Evolutionary conservation across 2,888 invertebrate species (phyloP).

Genomic region (Heliconius charithonia): DNA sequence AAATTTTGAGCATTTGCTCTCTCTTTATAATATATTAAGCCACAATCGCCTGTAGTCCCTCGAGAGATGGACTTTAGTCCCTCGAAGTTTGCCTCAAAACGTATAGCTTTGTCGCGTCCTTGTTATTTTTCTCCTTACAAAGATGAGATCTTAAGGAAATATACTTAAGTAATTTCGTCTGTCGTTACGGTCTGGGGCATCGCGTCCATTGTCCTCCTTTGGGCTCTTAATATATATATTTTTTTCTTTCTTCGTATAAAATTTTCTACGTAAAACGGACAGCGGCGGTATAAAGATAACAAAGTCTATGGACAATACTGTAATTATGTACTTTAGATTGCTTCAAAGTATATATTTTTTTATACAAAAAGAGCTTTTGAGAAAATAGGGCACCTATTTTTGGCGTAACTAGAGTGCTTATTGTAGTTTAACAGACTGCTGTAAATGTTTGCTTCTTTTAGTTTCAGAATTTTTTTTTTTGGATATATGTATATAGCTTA

Average conservation of each 20-base stretch:
- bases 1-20: slow-evolving; percentile 31
- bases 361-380: not conserved
- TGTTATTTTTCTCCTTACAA: slow-evolving; percentile 47
- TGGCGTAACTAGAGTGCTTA: not conserved
- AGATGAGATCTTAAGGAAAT: slow-evolving; percentile 52
- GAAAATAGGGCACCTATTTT: not conserved
- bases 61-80: slow-evolving; percentile 39
- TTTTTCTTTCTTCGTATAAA: slow-evolving; percentile 48
- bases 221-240: slow-evolving; percentile 48
- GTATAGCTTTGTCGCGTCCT: slow-evolving; percentile 36
- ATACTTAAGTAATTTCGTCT: slow-evolving; percentile 65
- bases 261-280: slow-evolving; percentile 46
- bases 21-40: slow-evolving; percentile 40
- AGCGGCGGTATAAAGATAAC: slow-evolving; percentile 45
- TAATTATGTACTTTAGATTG: slow-evolving; percentile 29
- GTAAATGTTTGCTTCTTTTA: not conserved
- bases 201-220: slow-evolving; percentile 55
- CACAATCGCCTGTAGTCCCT: slow-evolving; percentile 36
- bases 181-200: slow-evolving; percentile 55
- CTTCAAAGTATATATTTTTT: not conserved
- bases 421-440: not conserved
- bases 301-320: slow-evolving; percentile 33
- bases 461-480: not conserved
- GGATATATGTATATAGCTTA: not conserved
- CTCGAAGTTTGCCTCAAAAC: slow-evolving; percentile 29